These are phyloP conservation scores for Buathra laborator DNA, from an alignment of 2,888 invertebrate species.

Conservation along the genomic window DNA sequence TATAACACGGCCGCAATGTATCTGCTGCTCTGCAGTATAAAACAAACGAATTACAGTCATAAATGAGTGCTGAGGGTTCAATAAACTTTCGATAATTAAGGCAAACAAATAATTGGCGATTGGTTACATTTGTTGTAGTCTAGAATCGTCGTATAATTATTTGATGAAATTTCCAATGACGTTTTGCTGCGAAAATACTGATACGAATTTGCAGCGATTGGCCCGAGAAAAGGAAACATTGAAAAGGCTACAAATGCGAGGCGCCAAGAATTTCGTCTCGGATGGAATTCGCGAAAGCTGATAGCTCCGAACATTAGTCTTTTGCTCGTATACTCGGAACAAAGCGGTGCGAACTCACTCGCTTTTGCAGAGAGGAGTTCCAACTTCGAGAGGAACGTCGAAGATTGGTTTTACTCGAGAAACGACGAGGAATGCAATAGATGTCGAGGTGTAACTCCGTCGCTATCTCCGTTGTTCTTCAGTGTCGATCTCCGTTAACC, in stretches of 20 bases:
- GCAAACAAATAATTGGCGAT: background rate
- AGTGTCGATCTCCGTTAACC: constrained; percentile 39
- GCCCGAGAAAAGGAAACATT: constrained; percentile 30
- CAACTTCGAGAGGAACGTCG: constrained; percentile 69
- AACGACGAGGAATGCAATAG: constrained; percentile 76
- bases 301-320: constrained; percentile 58
- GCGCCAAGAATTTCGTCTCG: constrained; percentile 39
- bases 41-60: background rate
- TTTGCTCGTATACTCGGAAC: constrained; percentile 46
- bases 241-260: constrained; percentile 32
- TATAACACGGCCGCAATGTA: background rate
- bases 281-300: constrained; percentile 61
- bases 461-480: constrained; percentile 53
- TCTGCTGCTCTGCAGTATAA: background rate
- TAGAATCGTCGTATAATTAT: background rate
- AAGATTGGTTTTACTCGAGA: constrained; percentile 75
- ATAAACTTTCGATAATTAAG: background rate
- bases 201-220: constrained; percentile 8
- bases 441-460: constrained; percentile 70
- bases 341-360: constrained; percentile 55
- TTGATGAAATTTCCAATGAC: background rate
- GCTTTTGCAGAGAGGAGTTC: constrained; percentile 43
- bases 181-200: constrained; percentile 2
- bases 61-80: background rate
- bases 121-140: background rate